Conservation (phyloP, 2,888 invertebrate species). For the Toxonevra muliebris region DNA sequence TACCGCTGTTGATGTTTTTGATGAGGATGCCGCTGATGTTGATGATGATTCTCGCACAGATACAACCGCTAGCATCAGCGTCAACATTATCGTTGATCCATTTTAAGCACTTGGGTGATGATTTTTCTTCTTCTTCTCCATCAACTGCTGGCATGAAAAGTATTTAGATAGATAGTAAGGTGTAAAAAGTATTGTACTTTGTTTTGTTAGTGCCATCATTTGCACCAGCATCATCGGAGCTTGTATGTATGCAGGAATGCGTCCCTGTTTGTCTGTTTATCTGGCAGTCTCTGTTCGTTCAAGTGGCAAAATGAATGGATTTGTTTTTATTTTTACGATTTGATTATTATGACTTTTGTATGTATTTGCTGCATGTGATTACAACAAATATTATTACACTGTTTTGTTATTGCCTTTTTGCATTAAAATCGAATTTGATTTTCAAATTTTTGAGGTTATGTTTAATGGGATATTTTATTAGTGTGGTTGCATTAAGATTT, state of each 20-base stretch:
- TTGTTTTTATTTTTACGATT: slow-evolving; percentile 58
- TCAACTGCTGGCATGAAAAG: too few relatives aligned
- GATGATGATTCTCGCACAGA: slow-evolving; percentile 20
- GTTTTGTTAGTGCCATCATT: too few relatives aligned
- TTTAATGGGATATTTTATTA: slow-evolving; percentile 36
- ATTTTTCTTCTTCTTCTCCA: neutral
- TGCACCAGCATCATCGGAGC: too few relatives aligned
- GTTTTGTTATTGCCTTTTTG: neutral
- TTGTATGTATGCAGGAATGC: neutral
- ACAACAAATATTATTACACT: slow-evolving; percentile 37
- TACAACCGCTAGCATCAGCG: slow-evolving; percentile 14
- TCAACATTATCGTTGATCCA: slow-evolving; percentile 20
- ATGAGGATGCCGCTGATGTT: slow-evolving; percentile 29
- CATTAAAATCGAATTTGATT: neutral
- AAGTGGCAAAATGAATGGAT: slow-evolving; percentile 60
- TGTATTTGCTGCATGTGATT: slow-evolving; percentile 54
- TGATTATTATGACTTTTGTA: slow-evolving; percentile 55
- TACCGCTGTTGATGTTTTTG: slow-evolving; percentile 38
- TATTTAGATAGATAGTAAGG: too few relatives aligned
- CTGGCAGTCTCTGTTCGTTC: slow-evolving; percentile 43
- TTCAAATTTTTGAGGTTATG: slow-evolving; percentile 24
- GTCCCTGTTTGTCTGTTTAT: slow-evolving; percentile 5
- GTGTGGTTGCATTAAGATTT: slow-evolving; percentile 22
- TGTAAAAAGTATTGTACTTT: too few relatives aligned
- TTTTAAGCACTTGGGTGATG: slow-evolving; percentile 16